Evolutionary conservation across 2,113 vertebrate species (phyloP).

Genomic region (Planiliza haematocheilus): DNA sequence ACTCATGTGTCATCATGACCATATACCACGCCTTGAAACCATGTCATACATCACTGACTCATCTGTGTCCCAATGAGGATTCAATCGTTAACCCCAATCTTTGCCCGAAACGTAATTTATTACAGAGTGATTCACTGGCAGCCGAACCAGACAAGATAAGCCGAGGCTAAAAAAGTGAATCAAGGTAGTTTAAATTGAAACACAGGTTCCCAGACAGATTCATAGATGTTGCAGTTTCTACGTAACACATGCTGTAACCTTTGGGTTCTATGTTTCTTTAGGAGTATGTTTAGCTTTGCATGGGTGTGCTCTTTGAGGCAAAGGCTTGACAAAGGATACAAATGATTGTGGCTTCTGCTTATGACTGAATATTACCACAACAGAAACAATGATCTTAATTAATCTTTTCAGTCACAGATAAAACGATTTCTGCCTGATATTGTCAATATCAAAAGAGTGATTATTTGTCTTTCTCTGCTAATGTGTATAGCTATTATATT

Average conservation of each 20-base stretch:
- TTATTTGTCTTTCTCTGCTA: background rate
- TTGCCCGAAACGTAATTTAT: slow-evolving; percentile 50
- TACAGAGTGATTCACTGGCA: slow-evolving; percentile 41
- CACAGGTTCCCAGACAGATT: background rate
- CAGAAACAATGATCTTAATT: too few species aligned
- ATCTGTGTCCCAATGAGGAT: slow-evolving; percentile 11
- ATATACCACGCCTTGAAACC: slow-evolving; percentile 13
- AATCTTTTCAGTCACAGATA: background rate
- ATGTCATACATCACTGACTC: slow-evolving; percentile 57
- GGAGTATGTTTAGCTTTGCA: background rate
- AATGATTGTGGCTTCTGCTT: background rate
- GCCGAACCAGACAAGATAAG: slow-evolving; percentile 18
- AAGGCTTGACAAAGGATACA: too few species aligned
- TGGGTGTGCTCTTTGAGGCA: background rate
- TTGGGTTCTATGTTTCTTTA: background rate
- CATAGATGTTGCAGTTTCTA: background rate
- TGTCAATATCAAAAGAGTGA: background rate
- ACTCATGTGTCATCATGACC: slow-evolving; percentile 43
- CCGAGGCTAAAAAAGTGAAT: background rate
- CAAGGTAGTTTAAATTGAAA: background rate
- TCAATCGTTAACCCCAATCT: slow-evolving; percentile 51
- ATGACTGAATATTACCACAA: too few species aligned
- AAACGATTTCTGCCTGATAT: background rate
- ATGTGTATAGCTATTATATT: background rate
- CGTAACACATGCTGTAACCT: background rate